Base-by-base conservation (phyloP, 2,113 vertebrate species). In the Forbesichthys papilliferus region DNA sequence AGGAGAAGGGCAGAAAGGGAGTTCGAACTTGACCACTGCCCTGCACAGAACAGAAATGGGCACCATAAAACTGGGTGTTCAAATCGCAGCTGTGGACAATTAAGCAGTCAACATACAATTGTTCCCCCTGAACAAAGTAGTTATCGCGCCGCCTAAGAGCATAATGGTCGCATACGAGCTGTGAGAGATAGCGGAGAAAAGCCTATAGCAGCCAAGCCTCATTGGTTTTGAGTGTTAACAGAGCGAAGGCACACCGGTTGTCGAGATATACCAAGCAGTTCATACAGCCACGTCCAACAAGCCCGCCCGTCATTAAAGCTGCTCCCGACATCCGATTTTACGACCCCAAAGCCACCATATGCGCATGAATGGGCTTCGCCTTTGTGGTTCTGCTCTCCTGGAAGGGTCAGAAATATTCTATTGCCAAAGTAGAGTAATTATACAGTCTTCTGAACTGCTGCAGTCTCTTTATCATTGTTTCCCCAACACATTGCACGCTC, bases 371-470 rank as follows among this genome's bases (percentile, higher is more conserved):
- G 71, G 79, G 62, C 56, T 77, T 52, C n/a, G 77, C 74, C 46
- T 36, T 67, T 55, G 51, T 69, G 82, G 61, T 69, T 80, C 68
- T 6, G 12, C 64, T 84, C 80, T 84, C 82, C 78, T 79, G 46
- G 27, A 52, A 76, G 84, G 88, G 84, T 88, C 81, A 81, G 48
- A 76, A 79, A 61, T 14, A 27, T 27, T 81, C 46, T 81, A 85
- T 73, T 73, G 83, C 76, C 75, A 71, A 74, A 56, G 48, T 75
- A 77, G 68, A 82, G 80, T 75, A 88, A 89, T 89, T 88, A 89
- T 71, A 82, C 77, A 79, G 67, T 83, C 84, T 82, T 77, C 71
- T 78, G 68, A 79, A 83, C 68, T 69, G 42, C 75, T 68, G 66
- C 20, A 55, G 74, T 75, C 70, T 71, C 79, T 73, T 86, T 71